Percentiles rank a stretch among this genome's conserved stretches.
phyloP scores from a whole-genome alignment of 2,888 invertebrate species.

The Drosophila austrosaltans region DNA sequence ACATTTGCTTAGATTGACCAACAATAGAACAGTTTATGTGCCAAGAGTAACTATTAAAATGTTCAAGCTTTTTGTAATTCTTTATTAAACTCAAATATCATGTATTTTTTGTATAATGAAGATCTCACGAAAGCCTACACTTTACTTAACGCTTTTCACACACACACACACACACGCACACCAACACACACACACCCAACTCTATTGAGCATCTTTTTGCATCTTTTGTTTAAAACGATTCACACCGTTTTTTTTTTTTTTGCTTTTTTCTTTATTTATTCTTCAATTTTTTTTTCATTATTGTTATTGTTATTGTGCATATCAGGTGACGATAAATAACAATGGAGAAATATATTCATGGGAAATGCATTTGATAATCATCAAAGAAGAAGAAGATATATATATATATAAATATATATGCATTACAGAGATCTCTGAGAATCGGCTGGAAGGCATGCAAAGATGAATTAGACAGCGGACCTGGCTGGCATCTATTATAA shows the following conservation, averaged over 20 bases:
- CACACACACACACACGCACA: background rate
- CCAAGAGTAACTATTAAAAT: no score
- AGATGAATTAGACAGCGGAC: background rate
- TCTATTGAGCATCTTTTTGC: background rate
- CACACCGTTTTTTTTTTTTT: background rate
- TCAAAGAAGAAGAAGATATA: background rate
- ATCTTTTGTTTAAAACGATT: constrained; percentile 4
- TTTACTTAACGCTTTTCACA: background rate
- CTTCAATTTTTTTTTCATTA: background rate
- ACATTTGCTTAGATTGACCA: no score
- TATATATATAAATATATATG: background rate
- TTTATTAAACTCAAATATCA: background rate
- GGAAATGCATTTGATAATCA: constrained; percentile 2
- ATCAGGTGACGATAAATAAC: constrained; percentile 24
- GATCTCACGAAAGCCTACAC: background rate
- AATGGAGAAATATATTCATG: constrained; percentile 4
- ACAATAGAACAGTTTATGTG: no score
- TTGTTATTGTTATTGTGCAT: constrained; percentile 18
- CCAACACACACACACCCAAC: background rate
- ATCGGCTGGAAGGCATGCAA: background rate
- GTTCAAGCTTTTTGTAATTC: background rate
- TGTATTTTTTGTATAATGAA: background rate
- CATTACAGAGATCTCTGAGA: constrained; percentile 2
- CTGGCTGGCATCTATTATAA: background rate
- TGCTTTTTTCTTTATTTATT: background rate